Conservation (phyloP, 2,113 vertebrate species). For the Anolis sagrei region DNA sequence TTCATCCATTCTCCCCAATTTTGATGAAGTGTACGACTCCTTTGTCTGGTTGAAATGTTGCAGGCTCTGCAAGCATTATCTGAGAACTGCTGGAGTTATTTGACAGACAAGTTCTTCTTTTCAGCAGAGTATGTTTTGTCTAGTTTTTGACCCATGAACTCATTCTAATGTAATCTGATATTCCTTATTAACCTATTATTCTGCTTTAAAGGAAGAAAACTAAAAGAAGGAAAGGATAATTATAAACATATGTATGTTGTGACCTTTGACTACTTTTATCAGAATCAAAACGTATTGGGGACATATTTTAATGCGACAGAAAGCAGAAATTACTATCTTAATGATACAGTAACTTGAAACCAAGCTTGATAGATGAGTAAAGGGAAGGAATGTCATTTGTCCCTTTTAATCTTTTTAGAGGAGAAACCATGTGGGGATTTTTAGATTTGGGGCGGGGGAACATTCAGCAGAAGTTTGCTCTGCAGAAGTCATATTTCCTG, state of each 20-base stretch:
- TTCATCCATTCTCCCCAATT: background rate
- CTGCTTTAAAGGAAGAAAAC: constrained; percentile 49
- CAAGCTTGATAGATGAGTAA: constrained; percentile 68
- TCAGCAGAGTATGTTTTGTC: constrained; percentile 69
- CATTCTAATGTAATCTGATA: constrained; percentile 70
- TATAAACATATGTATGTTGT: constrained; percentile 66
- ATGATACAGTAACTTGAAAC: constrained; percentile 68
- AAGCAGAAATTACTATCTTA: constrained; percentile 70
- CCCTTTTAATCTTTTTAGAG: constrained; percentile 58
- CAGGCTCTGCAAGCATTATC: constrained; percentile 60
- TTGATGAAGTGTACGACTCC: background rate
- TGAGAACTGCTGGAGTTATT: constrained; percentile 44
- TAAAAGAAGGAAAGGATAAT: constrained; percentile 46
- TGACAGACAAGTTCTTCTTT: constrained; percentile 66
- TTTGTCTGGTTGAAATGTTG: constrained; percentile 5
- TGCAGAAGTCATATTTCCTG: constrained; percentile 50
- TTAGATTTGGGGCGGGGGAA: constrained; percentile 26
- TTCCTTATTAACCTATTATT: constrained; percentile 72
- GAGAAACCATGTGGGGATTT: constrained; percentile 49
- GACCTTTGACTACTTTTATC: constrained; percentile 66
- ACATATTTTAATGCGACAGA: constrained; percentile 68
- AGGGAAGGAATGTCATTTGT: constrained; percentile 49
- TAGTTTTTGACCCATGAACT: constrained; percentile 67
- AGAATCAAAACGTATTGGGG: constrained; percentile 64
- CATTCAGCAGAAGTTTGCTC: constrained; percentile 34